These are phyloP conservation scores for Tholera decimalis DNA, from an alignment of 2,888 invertebrate genomes.

Conservation along the genomic window DNA sequence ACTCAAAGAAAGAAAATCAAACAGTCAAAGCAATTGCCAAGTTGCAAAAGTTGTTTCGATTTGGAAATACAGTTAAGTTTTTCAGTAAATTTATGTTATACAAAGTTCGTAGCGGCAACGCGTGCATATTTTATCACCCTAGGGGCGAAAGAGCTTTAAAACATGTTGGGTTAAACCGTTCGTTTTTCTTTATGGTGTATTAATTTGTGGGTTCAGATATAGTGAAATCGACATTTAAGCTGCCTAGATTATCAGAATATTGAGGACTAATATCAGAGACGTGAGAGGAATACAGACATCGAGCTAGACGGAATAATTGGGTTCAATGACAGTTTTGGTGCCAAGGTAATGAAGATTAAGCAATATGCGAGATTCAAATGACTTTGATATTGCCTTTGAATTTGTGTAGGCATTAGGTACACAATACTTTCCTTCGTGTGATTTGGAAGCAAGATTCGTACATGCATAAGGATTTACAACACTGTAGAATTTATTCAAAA, in stretches of 20 bases:
- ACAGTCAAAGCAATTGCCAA: slow-evolving; percentile 21
- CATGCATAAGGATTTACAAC: not conserved
- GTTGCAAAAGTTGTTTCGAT: slow-evolving; percentile 32
- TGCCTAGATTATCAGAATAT: slow-evolving; percentile 19
- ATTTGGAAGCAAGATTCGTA: not conserved
- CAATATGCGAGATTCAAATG: slow-evolving; percentile 1
- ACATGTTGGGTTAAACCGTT: slow-evolving; percentile 14
- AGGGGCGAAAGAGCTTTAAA: slow-evolving; percentile 24
- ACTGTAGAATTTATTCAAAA: not conserved
- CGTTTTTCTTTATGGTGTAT: slow-evolving; percentile 28
- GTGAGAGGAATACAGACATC: slow-evolving; percentile 17
- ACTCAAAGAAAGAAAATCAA: slow-evolving; percentile 9
- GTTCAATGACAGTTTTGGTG: slow-evolving; percentile 19
- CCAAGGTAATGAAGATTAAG: slow-evolving; percentile 26
- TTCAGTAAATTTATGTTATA: slow-evolving; percentile 16
- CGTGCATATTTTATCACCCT: slow-evolving; percentile 37
- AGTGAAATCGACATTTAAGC: not conserved
- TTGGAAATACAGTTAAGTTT: slow-evolving; percentile 38
- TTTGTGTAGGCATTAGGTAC: too few species aligned
- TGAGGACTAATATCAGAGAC: slow-evolving; percentile 20
- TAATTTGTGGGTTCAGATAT: slow-evolving; percentile 13
- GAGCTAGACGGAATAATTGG: slow-evolving; percentile 34
- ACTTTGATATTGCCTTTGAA: slow-evolving; percentile 7
- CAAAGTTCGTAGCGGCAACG: slow-evolving; percentile 23
- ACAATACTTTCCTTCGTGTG: too few species aligned